Conservation (phyloP, 2,888 invertebrate species). For the Cheilosia vulpina region DNA sequence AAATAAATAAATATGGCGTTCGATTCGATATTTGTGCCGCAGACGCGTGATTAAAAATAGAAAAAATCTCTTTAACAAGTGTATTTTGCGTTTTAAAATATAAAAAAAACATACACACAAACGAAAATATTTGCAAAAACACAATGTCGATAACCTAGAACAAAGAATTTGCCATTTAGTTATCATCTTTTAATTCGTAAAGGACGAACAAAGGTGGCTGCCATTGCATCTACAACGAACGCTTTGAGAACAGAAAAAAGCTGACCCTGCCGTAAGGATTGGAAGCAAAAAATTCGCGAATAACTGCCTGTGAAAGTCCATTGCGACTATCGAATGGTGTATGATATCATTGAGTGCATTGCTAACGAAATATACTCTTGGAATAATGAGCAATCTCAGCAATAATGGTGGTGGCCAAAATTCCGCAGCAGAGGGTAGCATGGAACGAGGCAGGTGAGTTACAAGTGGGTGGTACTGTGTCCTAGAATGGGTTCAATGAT, state of each 20-base stretch:
- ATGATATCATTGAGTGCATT: constrained; percentile 83
- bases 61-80: constrained; percentile 26
- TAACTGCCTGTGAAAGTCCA: constrained; percentile 47
- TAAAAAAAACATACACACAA: constrained; percentile 29
- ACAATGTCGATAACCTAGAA: constrained; percentile 23
- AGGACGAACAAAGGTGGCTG: constrained; percentile 62
- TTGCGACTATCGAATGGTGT: constrained; percentile 77
- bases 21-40: constrained; percentile 48
- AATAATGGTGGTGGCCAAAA: constrained; percentile 79
- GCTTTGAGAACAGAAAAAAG: constrained; percentile 1
- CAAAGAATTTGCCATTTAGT: constrained; percentile 23
- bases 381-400: constrained; percentile 82
- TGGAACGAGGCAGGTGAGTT: constrained; percentile 81
- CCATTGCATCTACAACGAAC: constrained; percentile 21
- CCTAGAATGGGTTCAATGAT: constrained; percentile 53
- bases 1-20: constrained; percentile 73
- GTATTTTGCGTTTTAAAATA: constrained; percentile 39
- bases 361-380: constrained; percentile 82
- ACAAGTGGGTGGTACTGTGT: constrained; percentile 42
- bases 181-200: not conserved
- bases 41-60: constrained; percentile 67
- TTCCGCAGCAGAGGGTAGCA: constrained; percentile 82
- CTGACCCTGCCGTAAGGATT: not conserved
- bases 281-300: constrained; percentile 17
- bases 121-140: constrained; percentile 20